Base-by-base conservation (phyloP, 2,797 vertebrate genomes). In the Chelonia mydas region DNA sequence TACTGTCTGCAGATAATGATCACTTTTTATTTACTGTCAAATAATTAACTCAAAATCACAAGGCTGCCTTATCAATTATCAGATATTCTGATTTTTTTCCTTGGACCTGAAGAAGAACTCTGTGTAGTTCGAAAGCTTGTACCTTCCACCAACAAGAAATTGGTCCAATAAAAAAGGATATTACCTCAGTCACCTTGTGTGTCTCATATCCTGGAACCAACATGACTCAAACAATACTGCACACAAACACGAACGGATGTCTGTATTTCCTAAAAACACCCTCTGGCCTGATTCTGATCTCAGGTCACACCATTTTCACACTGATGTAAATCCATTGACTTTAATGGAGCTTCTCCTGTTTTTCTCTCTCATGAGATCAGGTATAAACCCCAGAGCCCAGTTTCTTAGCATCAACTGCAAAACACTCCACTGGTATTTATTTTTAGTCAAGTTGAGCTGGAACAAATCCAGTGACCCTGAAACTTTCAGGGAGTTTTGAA, bases 11-110 rank as follows among this genome's bases (percentile, higher is more conserved):
- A 1, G 5, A 27, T 19, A 55, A 54, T 13, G 61, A 53, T 28
- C 77, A 47, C 68, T 28, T 88, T 96, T 65, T 33, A 12, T 81
- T 61, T 93, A 12, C 27, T 83, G 54, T 78, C 49, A 47, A 3
- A 90, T 93, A 53, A 59, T 50, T 82, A 83, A 84, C 12, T 61
- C 80, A 84, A 76, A 95, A 91, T 47, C 74, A 82, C 28, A 77
- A 5, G 47, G 55, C 33, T 92, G 55, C 65, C 37, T 90, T 78
- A 31, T 92, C 79, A 74, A 88, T 90, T 3, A 72, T 72, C 19
- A 72, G 37, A 23, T 25, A 72, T 37, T 72, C 65, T 72, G 21
- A 72, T 72, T 41, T 72, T 37, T 72, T 23, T 41, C 37, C 65
- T 3, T 41, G 37, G 37, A 72, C 37, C 65, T 19, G 17, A 68